Base-by-base conservation (phyloP, 2,888 invertebrate genomes). In the Cheilosia scutellata region DNA sequence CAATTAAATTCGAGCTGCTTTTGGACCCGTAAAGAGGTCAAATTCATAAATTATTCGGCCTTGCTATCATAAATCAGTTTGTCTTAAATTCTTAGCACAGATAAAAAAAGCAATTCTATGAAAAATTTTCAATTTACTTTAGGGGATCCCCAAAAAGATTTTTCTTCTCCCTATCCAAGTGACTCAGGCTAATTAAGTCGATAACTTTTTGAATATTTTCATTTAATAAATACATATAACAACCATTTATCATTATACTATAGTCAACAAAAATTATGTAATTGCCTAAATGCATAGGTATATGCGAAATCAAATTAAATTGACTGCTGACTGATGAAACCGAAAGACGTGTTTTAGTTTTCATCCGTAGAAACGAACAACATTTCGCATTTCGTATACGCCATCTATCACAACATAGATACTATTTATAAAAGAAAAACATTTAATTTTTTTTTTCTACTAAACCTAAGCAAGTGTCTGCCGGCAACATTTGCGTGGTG, bases 401-500 rank as follows among this genome's bases (percentile, higher is more conserved):
- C 42, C 11, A 33, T 33, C 49, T 16, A 60, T 16, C 5, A 11
- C 13, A 13, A 63, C 53, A 40, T 31, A 68, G n/a, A 55, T 40
- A 55, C 63, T 66, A 58, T 66, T 49, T 68, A 11, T 58, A 76
- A 31, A 9, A 62, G 51, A 60, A 37, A 37, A 37, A 37, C 11
- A 37, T 37, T 9, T 33, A 7, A 60, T 20, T 63, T 51, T 65
- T 37, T 77, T 66, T 68, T n/a, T n/a, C n/a, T n/a, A n/a, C n/a
- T 63, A 75, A 75, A 84, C 62, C 27, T 5, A 49, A 79, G 79
- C 83, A 84, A 83, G 83, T 84, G 84, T 80, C 71, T 82, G 86
- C 86, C 86, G 86, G 82, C 72, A 72, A 72, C 70, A 51, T 65
- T 71, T 76, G 76, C 76, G 80, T 86, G 84, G 80, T 86, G 84